Base-by-base conservation (phyloP, 2,797 vertebrate species). In the Cyprinodon diabolis region DNA sequence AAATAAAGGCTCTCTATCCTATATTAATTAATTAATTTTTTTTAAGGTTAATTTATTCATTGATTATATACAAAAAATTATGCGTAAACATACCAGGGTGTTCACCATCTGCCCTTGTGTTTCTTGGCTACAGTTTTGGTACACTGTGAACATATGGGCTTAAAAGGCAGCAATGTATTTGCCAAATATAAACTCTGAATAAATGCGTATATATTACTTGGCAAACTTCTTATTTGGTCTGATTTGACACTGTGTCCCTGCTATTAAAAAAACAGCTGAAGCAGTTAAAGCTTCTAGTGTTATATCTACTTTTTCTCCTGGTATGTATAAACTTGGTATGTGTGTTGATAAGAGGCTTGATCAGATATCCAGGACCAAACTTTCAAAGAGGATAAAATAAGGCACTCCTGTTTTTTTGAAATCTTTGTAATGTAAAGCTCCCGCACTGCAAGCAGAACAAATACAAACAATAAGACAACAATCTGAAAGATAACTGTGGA, bases 101-200 rank as follows among this genome's bases (percentile, higher is more conserved):
- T 70, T 68, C 68, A 82, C 83, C 84, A 89, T 89, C 83, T 87
- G 85, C 74, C 45, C 67, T 71, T 58, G 60, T 79, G 81, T 75
- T 86, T 65, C 30, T 78, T 85, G 80, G 84, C 85, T 75, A 71
- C 75, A 54, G 68, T 78, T 77, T 14, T 55, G 66, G 60, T 30
- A 37, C 78, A 69, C 54, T 84, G 72, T 65, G 63, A 49, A 81
- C 73, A 86, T 74, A 74, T 78, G 75, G 60, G 74, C 68, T 72
- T 65, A 47, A 65, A 79, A 85, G 49, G 60, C 49, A 76, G 74
- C 43, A 48, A 58, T 70, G 49, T 35, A 70, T 76, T 76, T 71
- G 72, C 76, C 74, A 88, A 87, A 84, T 76, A 68, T 72, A 76
- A 86, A 81, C 30, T 67, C 0, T 1, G 55, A 81, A 75, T 74